Conservation (phyloP, 2,888 invertebrate genomes). For the Mythimna impura region DNA sequence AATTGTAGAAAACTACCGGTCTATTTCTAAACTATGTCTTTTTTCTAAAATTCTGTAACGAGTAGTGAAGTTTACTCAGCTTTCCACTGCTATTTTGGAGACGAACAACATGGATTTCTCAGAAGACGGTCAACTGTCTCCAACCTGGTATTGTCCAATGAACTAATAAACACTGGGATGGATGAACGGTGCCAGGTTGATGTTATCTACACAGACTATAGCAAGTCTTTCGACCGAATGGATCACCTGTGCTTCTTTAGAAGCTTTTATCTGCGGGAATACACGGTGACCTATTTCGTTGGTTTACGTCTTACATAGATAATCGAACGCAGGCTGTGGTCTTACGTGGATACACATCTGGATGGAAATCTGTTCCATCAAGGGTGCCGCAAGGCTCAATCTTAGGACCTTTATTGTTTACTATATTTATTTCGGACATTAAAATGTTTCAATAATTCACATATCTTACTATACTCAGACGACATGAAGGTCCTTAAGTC, state of each 20-base stretch:
- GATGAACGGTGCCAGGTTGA: conserved; percentile 7
- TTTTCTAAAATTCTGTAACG: conserved; percentile 13
- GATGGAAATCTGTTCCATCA: too few species aligned
- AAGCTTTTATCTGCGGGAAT: too few species aligned
- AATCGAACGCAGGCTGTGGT: not conserved
- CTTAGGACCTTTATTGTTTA: too few species aligned
- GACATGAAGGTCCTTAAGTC: too few species aligned
- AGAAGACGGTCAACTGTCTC: conserved; percentile 4
- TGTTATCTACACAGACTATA: not conserved
- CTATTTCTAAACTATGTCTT: conserved; percentile 18
- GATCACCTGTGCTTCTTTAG: not conserved
- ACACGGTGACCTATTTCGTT: too few species aligned
- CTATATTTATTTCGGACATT: too few species aligned
- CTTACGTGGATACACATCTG: not conserved
- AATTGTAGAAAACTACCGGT: not conserved
- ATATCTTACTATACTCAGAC: too few species aligned
- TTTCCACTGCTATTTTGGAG: not conserved
- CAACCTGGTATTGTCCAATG: conserved; percentile 13
- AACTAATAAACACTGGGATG: conserved; percentile 5
- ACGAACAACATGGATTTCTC: conserved; percentile 15
- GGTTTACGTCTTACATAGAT: not conserved
- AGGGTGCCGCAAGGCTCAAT: too few species aligned
- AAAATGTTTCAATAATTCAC: too few species aligned
- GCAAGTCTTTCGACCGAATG: not conserved
- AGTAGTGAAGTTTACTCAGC: conserved; percentile 10